Evolutionary conservation across 2,113 vertebrate genomes (phyloP), one percentile per base, ranked within the genome.

Genomic region (Calyptomena viridis): DNA sequence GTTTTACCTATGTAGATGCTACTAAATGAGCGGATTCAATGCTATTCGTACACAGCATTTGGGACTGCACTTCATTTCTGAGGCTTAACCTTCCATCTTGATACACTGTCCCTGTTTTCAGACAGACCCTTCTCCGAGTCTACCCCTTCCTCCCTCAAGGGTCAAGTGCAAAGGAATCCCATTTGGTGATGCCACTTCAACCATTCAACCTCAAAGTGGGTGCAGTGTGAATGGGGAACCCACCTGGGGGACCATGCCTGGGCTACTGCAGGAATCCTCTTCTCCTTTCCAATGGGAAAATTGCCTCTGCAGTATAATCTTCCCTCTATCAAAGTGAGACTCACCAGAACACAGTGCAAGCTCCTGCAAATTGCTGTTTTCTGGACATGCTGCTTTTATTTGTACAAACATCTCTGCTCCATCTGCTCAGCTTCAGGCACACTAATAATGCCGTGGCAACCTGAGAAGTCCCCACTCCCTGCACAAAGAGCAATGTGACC

Each of bases 391-490:
- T 90, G 69, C 53, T 89, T 87, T 82, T 89, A 94, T 91, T 77
- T 75, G 69, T 90, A 52, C 44, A 82, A 89, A 87, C 64, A 82
- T 33, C 33, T 64, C 52, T 14, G 42, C 69, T 89, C 86, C 87
- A 91, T 82, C 74, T 94, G 84, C 93, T 92, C 78, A 87, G 90
- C 69, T 94, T 56, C 37, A 50, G 64, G 73, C 80, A 64, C 28
- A 44, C 87, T 68, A 75, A 63, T 79, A 84, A 87, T 17, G 66
- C 62, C n/a, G 40, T 25, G 39, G 53, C 62, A 93, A 71, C 53
- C 75, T 60, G 71, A 85, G 95, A 87, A 84, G 44, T 37, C 72
- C 83, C 62, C 14, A 25, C 35, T 63, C 2, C 2, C 35, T 86
- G 42, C 79, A 80, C 47, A 31, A 82, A 53, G 14, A 84, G 10